Conservation (phyloP, 2,797 vertebrate species). For the Phalloptychus januarius region DNA sequence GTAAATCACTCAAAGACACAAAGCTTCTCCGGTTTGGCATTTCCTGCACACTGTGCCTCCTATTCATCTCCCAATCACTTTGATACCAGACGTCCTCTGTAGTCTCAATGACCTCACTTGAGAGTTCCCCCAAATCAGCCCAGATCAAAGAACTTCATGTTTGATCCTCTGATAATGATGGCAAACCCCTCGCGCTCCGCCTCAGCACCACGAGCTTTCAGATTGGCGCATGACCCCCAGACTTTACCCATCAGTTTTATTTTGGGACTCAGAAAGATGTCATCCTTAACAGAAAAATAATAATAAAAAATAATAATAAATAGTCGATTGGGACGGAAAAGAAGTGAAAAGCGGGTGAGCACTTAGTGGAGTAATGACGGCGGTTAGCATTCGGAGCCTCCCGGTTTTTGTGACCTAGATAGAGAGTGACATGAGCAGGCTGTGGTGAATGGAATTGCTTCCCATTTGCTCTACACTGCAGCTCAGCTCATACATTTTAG, state of each 20-base stretch:
- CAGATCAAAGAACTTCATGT: slow-evolving; percentile 65
- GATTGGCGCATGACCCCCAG: neutral
- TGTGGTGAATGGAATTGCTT: slow-evolving; percentile 60
- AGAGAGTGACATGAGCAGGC: slow-evolving; percentile 58
- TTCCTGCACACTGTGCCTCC: slow-evolving; percentile 74
- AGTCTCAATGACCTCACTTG: slow-evolving; percentile 69
- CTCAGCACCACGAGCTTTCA: slow-evolving; percentile 1
- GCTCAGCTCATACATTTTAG: slow-evolving; percentile 50
- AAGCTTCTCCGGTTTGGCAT: slow-evolving; percentile 61
- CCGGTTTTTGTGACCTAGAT: slow-evolving; percentile 70
- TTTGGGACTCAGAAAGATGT: slow-evolving; percentile 16
- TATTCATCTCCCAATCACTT: slow-evolving; percentile 79
- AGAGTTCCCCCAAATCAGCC: slow-evolving; percentile 62
- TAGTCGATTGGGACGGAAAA: slow-evolving; percentile 23
- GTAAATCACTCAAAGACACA: slow-evolving; percentile 31
- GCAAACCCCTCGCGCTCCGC: slow-evolving; percentile 9
- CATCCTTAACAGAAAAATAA: slow-evolving; percentile 15
- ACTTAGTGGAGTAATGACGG: slow-evolving; percentile 63
- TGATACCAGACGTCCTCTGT: slow-evolving; percentile 69
- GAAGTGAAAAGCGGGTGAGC: slow-evolving; percentile 45
- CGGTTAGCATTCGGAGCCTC: slow-evolving; percentile 59
- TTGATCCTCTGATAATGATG: slow-evolving; percentile 65
- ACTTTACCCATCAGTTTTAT: neutral
- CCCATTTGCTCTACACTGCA: slow-evolving; percentile 56
- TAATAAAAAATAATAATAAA: neutral